Base-by-base conservation (phyloP, 2,888 invertebrate genomes). In the Macaria notata region DNA sequence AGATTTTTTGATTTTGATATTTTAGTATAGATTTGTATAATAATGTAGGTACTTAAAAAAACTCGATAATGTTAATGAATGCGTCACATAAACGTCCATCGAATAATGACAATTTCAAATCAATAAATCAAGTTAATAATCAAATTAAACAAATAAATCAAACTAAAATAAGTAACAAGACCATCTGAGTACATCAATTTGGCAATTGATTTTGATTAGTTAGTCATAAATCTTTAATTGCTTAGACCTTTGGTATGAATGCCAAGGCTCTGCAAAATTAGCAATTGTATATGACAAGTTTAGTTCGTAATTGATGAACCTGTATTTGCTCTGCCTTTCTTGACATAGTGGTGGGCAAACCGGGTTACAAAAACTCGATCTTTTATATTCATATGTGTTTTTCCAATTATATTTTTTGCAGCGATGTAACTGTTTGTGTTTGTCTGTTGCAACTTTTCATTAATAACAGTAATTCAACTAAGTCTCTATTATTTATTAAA, bases 161-260 rank as follows among this genome's bases (percentile, higher is more conserved):
- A 49, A 33, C n/a, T 39, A 48, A 51, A 49, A 45, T 47, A 48
- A 31, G 39, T 39, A n/a, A 51, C 19, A 39, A 44, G 61, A 54
- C 42, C 62, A 66, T 66, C 61, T 58, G 38, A 54, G 33, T 49
- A 49, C 63, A 58, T 65, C 58, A 51, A 43, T 59, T 54, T 47
- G 31, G 61, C 62, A 63, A 63, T 63, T 54, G 63, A 59, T 62
- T 65, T 63, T 59, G 56, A 65, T 64, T 63, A 63, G 56, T 53
- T 51, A 56, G 38, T 49, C 54, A 60, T 67, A 65, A 67, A 65
- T 63, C 61, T 61, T 66, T 75, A 73, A 77, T 76, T 73, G 70
- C 66, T 60, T 42, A 71, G 72, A 73, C 75, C 75, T 77, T 74
- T 65, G 56, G 46, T 59, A 69, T 64, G 73, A 77, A 78, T 78